These are phyloP conservation scores for Blomia tropicalis DNA, from an alignment of 2,888 invertebrate species.

Conservation along the genomic window DNA sequence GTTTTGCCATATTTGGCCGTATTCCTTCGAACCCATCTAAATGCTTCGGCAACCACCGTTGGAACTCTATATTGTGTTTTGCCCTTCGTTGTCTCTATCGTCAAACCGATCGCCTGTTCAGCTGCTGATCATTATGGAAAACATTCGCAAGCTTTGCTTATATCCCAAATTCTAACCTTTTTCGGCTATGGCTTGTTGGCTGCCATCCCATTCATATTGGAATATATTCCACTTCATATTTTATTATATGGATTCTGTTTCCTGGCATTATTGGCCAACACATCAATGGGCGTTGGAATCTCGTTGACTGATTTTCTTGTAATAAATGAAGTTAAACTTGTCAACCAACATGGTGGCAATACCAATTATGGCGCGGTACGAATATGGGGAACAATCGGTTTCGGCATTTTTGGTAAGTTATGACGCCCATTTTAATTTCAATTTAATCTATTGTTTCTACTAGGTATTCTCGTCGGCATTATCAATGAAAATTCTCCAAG, in stretches of 20 bases:
- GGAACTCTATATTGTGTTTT: conserved; percentile 28
- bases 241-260: conserved; percentile 24
- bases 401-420: conserved; percentile 26
- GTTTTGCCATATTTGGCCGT: conserved; percentile 28
- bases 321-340: conserved; percentile 23
- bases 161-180: conserved; percentile 8
- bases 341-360: conserved; percentile 4
- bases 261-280: conserved; percentile 20
- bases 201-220: not conserved
- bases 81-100: conserved; percentile 28
- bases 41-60: conserved; percentile 27
- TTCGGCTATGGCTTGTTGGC: conserved; percentile 22
- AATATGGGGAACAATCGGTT: conserved; percentile 28
- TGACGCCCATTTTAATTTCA: not conserved
- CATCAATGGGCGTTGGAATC: conserved; percentile 21
- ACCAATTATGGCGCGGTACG: conserved; percentile 26
- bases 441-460: not conserved
- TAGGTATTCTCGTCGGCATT: conserved; percentile 21
- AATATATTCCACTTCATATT: not conserved
- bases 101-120: conserved; percentile 28
- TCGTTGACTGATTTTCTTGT: conserved; percentile 28
- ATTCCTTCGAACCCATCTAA: conserved; percentile 26
- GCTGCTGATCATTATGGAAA: conserved; percentile 26
- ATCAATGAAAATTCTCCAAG: conserved; percentile 17
- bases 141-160: conserved; percentile 14